A percentile compares a stretch with the other conserved stretches of the same genome.
phyloP scores from a whole-genome alignment of 2,888 invertebrate genomes.

The Spilarctia lutea region DNA sequence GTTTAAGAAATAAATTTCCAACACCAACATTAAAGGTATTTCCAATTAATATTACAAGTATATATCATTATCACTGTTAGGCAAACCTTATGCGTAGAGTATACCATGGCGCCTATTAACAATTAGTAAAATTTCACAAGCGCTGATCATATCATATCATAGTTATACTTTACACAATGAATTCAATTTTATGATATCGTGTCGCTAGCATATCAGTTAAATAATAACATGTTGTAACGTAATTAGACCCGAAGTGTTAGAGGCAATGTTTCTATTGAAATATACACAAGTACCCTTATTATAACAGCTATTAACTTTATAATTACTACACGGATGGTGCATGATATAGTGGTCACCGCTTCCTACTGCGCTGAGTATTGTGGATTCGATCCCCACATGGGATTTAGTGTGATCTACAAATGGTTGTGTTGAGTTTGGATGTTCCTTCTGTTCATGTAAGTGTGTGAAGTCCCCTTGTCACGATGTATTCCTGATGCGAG shows the following conservation, averaged over 20 bases:
- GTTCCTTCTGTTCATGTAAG: no score
- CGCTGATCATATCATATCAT: not conserved
- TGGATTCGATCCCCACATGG: no score
- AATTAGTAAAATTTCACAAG: not conserved
- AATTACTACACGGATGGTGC: no score
- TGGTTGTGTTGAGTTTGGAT: no score
- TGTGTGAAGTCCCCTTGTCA: no score
- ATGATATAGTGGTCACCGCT: no score
- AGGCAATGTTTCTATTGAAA: constrained; percentile 35
- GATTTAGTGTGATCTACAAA: no score
- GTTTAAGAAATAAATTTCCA: constrained; percentile 4
- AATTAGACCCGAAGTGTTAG: constrained; percentile 28
- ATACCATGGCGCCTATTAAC: not conserved
- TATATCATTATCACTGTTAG: not conserved
- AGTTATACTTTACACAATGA: constrained; percentile 10
- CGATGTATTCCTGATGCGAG: no score
- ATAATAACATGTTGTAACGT: constrained; percentile 35
- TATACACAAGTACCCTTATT: not conserved
- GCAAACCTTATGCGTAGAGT: not conserved
- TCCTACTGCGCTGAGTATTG: no score
- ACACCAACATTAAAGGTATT: not conserved
- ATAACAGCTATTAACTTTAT: no score
- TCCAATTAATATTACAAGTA: not conserved
- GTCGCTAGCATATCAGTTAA: constrained; percentile 24
- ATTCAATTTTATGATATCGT: not conserved